These are phyloP conservation scores for Halictus rubicundus DNA, from an alignment of 1,140 invertebrate genomes.

Conservation along the genomic window DNA sequence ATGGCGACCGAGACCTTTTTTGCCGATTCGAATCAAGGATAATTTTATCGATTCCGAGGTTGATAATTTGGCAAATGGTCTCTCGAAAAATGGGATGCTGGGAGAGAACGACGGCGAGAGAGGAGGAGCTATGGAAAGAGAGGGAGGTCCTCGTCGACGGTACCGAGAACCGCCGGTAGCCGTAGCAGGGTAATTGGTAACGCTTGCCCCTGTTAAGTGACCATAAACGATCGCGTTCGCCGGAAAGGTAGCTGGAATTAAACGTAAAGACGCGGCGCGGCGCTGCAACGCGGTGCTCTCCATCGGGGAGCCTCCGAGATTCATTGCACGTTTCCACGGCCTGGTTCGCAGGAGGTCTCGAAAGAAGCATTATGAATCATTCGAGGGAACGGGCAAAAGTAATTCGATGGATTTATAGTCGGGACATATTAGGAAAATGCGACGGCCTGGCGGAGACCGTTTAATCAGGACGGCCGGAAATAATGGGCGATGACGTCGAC, in stretches of 20 bases:
- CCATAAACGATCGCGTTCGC: conserved; percentile 59
- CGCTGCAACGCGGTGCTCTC: neutral
- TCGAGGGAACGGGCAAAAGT: conserved; percentile 13
- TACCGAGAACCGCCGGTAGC: neutral
- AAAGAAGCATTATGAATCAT: conserved; percentile 45
- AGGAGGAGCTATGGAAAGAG: conserved; percentile 7
- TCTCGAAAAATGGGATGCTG: neutral
- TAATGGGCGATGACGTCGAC: conserved; percentile 17
- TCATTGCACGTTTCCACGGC: conserved; percentile 36
- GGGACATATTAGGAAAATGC: conserved; percentile 40
- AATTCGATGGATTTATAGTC: conserved; percentile 49
- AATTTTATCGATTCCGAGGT: no score
- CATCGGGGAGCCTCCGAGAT: conserved; percentile 3
- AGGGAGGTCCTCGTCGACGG: no score
- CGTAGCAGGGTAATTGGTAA: conserved; percentile 20
- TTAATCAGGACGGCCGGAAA: conserved; percentile 20
- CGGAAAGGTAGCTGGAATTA: conserved; percentile 30
- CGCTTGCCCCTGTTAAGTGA: conserved; percentile 38
- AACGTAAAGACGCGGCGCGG: conserved; percentile 6
- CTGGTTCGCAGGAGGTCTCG: conserved; percentile 36
- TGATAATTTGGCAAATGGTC: no score
- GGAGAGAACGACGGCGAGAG: neutral
- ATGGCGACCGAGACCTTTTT: no score
- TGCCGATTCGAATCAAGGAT: no score
- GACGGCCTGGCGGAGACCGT: neutral